Base-by-base conservation (phyloP, 2,888 invertebrate species). In the Cenopis cana region DNA sequence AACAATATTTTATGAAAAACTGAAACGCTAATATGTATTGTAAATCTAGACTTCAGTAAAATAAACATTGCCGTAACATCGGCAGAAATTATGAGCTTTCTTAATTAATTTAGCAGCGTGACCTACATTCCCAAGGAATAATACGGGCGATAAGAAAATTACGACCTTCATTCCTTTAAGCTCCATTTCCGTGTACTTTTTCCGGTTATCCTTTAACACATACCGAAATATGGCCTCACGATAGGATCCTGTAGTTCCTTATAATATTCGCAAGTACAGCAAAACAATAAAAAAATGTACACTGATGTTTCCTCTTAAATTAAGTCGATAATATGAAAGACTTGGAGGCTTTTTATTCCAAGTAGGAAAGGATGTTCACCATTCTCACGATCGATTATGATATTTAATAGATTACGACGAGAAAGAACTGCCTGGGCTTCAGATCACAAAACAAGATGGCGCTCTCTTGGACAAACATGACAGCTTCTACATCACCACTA, bases 401-500 rank as follows among this genome's bases (percentile, higher is more conserved):
- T 50, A 17, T 50, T 9, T 54, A 54, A 33, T 74, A 91, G 91
- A 84, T 72, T 87, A 84, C 70, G 79, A 89, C 41, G 82, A 81
- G 0, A 83, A 89, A 67, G 91, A 92, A 20, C 78, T 93, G 1
- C 87, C 90, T 69, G 92, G 91, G 69, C 96, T 79, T 0, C 80
- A 93, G 74, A 94, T 95, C 79, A 91, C 94, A 59, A 85, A 91
- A 9, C 86, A 88, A 69, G 95, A 95, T 83, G 94, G 94, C 0
- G 91, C 94, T 0, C 85, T 95, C 0, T 82, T 96, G 75, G 95
- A 96, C 74, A 89, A 95, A 72, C 95, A 96, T 71, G 96, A 96
- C 81, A 95, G 95, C 69, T 96, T 96, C 80, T 96, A 96, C 79
- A 87, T 95, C 17, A 96, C 94, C 0, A 96, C 96, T 0, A 96